These are phyloP conservation scores for Pyrrhia umbra DNA, from an alignment of 2,888 invertebrate species.

Conservation along the genomic window DNA sequence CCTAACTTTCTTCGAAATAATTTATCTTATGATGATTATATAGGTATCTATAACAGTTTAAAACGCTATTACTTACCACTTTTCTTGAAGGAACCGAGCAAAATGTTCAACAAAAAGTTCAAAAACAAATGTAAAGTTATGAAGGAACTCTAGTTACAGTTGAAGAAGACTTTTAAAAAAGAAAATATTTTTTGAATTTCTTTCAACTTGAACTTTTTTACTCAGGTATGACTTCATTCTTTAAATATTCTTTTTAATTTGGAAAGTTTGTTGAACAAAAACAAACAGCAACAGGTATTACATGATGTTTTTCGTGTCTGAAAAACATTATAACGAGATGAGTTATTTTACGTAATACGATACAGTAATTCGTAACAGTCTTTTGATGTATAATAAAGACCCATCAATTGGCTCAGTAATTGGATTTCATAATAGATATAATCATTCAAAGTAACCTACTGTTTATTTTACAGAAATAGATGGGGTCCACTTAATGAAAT, in stretches of 20 bases:
- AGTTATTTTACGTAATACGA: constrained; percentile 26
- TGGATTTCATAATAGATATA: neutral
- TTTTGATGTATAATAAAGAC: neutral
- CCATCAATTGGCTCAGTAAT: constrained; percentile 12
- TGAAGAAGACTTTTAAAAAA: constrained; percentile 29
- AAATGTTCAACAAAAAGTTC: constrained; percentile 29
- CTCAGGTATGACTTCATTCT: constrained; percentile 38
- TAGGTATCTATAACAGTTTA: neutral
- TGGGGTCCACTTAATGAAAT: too few relatives aligned
- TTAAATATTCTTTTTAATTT: constrained; percentile 46
- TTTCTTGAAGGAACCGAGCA: constrained; percentile 17
- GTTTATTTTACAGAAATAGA: neutral
- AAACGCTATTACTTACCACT: constrained; percentile 9
- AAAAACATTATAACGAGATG: constrained; percentile 19
- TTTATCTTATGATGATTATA: neutral
- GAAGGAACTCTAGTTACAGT: constrained; percentile 42
- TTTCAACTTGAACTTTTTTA: constrained; percentile 23
- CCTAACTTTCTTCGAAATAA: neutral
- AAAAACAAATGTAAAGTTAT: constrained; percentile 36
- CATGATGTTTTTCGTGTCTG: constrained; percentile 29
- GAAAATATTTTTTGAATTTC: constrained; percentile 30
- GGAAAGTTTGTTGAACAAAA: constrained; percentile 23
- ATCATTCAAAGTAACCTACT: neutral
- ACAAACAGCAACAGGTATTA: constrained; percentile 37
- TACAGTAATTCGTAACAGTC: constrained; percentile 21